Evolutionary conservation across 1,140 invertebrate species (phyloP).

Genomic region (Semibalanus balanoides): DNA sequence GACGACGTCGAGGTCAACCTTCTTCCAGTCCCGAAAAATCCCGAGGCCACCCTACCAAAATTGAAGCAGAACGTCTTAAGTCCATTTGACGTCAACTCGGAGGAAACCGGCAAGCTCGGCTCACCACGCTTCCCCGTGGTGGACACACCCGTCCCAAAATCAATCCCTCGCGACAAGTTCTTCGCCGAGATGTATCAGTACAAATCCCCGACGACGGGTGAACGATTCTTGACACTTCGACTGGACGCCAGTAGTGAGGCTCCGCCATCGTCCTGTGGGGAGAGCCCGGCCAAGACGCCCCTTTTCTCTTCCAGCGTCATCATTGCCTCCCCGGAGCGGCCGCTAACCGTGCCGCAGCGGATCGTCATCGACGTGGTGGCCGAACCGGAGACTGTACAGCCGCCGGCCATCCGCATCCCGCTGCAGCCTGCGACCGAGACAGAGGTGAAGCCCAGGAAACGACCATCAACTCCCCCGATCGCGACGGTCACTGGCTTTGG

Average conservation of each 20-base stretch:
- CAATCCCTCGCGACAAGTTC: neutral
- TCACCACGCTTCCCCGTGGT: neutral
- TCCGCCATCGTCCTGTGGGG: too few species aligned
- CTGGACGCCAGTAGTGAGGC: neutral
- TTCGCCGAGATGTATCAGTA: neutral
- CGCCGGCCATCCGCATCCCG: neutral
- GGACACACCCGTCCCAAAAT: neutral
- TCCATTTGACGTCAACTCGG: neutral
- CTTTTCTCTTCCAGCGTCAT: neutral
- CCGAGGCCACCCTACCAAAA: neutral
- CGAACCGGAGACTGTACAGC: neutral
- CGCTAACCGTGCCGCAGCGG: neutral
- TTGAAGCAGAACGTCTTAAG: neutral
- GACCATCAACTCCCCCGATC: too few species aligned
- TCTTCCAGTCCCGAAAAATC: neutral
- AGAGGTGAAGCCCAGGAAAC: too few species aligned
- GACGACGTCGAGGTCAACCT: too few species aligned
- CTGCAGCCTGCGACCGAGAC: neutral
- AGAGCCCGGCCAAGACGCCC: neutral
- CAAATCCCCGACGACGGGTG: neutral
- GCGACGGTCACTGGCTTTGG: too few species aligned
- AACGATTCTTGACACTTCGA: neutral
- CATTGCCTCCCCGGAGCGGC: neutral
- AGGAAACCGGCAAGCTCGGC: neutral
- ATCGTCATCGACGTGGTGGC: neutral